Percentiles rank a stretch among this genome's conserved stretches.
phyloP scores from a whole-genome alignment of 2,113 vertebrate species.

The Nibea albiflora region DNA sequence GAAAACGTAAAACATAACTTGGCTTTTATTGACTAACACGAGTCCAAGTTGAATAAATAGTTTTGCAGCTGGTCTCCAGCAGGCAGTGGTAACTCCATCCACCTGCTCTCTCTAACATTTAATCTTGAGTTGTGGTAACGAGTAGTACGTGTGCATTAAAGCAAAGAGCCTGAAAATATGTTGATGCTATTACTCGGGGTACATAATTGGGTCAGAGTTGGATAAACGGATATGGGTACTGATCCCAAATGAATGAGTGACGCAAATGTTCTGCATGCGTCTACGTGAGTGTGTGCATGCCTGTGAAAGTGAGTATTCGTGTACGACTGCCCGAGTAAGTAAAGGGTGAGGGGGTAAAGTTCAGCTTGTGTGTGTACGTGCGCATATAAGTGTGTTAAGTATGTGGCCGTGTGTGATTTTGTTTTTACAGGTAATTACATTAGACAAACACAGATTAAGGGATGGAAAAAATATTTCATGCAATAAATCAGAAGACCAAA shows the following conservation, averaged over 20 bases:
- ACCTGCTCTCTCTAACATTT: constrained; percentile 40
- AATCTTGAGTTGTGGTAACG: constrained; percentile 47
- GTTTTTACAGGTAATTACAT: not conserved
- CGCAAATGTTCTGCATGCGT: constrained; percentile 49
- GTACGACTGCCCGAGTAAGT: constrained; percentile 25
- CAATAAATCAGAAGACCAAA: not conserved
- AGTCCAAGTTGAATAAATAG: constrained; percentile 12
- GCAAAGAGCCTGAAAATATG: constrained; percentile 72
- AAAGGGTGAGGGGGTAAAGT: not conserved
- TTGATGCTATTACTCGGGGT: constrained; percentile 76
- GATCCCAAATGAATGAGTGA: constrained; percentile 68
- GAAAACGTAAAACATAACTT: not conserved
- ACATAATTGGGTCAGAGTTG: constrained; percentile 75
- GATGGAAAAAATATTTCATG: too few species aligned
- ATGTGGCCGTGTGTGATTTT: not conserved
- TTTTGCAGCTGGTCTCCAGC: constrained; percentile 15
- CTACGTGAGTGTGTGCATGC: constrained; percentile 38
- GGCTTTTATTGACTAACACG: not conserved
- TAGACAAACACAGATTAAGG: constrained; percentile 4
- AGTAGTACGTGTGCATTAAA: constrained; percentile 54
- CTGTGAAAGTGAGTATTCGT: constrained; percentile 21
- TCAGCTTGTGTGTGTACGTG: not conserved
- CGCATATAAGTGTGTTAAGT: not conserved
- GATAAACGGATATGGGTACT: constrained; percentile 67
- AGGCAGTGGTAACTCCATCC: constrained; percentile 8